Base-by-base conservation (phyloP, 2,113 vertebrate genomes). In the Scolopax mira region DNA sequence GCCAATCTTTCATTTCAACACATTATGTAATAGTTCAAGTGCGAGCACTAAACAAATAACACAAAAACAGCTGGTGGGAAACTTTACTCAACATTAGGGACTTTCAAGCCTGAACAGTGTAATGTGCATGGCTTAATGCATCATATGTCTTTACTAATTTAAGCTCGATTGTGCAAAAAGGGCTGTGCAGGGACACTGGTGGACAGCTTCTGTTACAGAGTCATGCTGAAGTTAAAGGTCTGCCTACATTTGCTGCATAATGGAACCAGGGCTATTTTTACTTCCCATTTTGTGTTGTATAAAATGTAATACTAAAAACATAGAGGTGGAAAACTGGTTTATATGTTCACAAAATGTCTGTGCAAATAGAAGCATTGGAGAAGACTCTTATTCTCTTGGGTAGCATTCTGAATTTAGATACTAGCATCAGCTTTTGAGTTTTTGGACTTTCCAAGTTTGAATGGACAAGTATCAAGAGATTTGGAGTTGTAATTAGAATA, bases 41-140 rank as follows among this genome's bases (percentile, higher is more conserved):
- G 51, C 88, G 81, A 97, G 54, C 78, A 88, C 39, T 52, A 89
- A 95, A 25, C 66, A 89, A 87, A 44, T 48, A 78, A 39, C 62
- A 78, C 18, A 52, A 80, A 95, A 97, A 94, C 93, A 96, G 91
- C 95, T 95, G 91, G 66, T 97, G 46, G 91, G 91, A 94, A 96
- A 95, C 87, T 94, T 92, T 89, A 57, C 54, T 93, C 70, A 91
- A 80, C 74, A 94, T 96, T 93, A 95, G 81, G 87, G 55, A 80
- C 91, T 95, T 91, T 92, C 71, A 85, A 94, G 78, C 78, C 85
- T 81, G 85, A 92, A 69, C 31, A 85, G 73, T 90, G 79, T 67
- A 85, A 89, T 85, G 88, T 79, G 77, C 73, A 65, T 61, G 65
- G 37, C 79, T 95, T 94, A 87, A 90, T 93, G 92, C 90, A 92